Base-by-base conservation (phyloP, 2,888 invertebrate genomes). In the Entomobrya multifasciata region DNA sequence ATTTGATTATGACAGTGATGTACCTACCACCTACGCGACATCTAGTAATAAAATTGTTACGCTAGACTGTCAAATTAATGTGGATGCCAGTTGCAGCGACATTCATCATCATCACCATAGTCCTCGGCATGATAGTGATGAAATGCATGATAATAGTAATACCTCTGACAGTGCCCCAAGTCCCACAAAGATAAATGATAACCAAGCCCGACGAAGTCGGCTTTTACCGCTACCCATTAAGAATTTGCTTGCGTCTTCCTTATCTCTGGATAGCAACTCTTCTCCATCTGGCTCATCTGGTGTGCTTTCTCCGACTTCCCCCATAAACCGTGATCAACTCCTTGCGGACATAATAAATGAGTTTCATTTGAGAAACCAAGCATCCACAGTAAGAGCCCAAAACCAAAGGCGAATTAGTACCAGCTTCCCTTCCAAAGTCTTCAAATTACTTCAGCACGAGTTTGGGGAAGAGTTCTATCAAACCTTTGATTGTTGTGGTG, bases 401-500 rank as follows among this genome's bases (percentile, higher is more conserved):
- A 87, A 57, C 65, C 82, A 83, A 30, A 41, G 72, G 72, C 86
- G 82, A 83, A 85, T 84, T 82, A 84, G 85, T 60, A 79, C 86
- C 17, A 89, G 87, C 74, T 91, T 91, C 88, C 91, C 91, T 4
- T 91, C 91, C 10, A 91, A 91, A 88, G 90, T 91, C 52, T 91
- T 91, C 85, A 91, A 91, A 86, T 80, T 90, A 30, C 88, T 91
- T 17, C 90, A 90, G 72, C 83, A 90, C 36, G 90, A 91, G 86
- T 91, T 91, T 84, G 91, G 91, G 13, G 90, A 90, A 70, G 91
- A 91, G 36, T 91, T 91, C 60, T 91, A 90, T 76, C 90, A 90
- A 78, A 88, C 90, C 44, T 91, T 91, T 89, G 90, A 90, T 60
- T 87, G 88, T 60, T 88, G 88, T 30, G 88, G 88, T 78, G 89